Evolutionary conservation across 30 jellyfish, hydroid and myxozoan genomes (phyloP).

Genomic region (Turritopsis rubra): DNA sequence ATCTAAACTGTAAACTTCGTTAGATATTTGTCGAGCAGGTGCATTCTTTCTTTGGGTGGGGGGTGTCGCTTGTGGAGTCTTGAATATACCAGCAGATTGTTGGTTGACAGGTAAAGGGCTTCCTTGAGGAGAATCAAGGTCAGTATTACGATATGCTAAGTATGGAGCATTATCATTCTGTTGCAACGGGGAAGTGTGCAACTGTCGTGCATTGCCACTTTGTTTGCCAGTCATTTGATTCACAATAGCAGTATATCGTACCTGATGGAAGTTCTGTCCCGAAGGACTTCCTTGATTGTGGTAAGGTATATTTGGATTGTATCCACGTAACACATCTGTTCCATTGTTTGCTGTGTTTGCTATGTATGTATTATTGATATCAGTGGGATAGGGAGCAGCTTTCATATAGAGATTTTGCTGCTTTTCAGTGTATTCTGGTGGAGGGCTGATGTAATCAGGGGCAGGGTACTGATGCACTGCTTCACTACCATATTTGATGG

Average conservation of each 20-base stretch:
- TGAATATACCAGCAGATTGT: slow-evolving; percentile 10
- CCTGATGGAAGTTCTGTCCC: not conserved
- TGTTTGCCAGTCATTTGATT: not conserved
- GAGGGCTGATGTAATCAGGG: slow-evolving; percentile 19
- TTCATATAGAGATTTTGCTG: not conserved
- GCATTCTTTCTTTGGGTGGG: slow-evolving; percentile 1
- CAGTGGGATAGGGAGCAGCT: not conserved
- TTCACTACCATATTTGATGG: slow-evolving; percentile 16
- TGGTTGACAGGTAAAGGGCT: slow-evolving; percentile 29
- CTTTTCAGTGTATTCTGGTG: not conserved
- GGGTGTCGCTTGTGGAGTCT: slow-evolving; percentile 21
- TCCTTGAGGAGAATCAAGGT: slow-evolving; percentile 33
- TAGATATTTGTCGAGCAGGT: slow-evolving; percentile 19
- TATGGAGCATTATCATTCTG: slow-evolving; percentile 17
- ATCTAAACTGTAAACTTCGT: slow-evolving; percentile 24
- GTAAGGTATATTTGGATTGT: not conserved
- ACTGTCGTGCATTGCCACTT: not conserved
- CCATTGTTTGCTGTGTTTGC: not conserved
- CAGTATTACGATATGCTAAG: slow-evolving; percentile 16
- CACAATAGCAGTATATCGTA: not conserved
- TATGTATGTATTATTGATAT: not conserved
- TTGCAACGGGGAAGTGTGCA: slow-evolving; percentile 13
- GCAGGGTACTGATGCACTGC: slow-evolving; percentile 28
- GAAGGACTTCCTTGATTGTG: not conserved
- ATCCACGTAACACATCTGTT: not conserved